Conservation (phyloP, 2,888 invertebrate genomes). For the Drosophila gaucha region DNA sequence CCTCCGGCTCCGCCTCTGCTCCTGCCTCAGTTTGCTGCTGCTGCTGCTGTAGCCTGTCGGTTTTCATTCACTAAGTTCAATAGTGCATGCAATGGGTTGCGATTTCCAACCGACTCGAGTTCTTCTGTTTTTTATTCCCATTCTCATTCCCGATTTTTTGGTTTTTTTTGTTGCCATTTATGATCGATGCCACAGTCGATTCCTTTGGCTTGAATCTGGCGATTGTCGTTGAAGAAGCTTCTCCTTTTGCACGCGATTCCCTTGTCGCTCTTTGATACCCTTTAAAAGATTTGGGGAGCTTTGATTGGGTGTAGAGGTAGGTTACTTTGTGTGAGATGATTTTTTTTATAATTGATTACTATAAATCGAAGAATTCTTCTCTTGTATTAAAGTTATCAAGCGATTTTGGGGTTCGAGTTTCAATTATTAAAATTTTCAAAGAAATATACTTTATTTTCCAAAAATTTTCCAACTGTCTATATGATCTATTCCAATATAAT, state of each 20-base stretch:
- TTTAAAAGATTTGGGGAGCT: not conserved
- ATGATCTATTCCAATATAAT: too few species aligned
- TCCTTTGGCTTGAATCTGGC: slow-evolving; percentile 57
- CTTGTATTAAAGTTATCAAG: too few species aligned
- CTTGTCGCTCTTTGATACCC: slow-evolving; percentile 38
- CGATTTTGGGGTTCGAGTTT: too few species aligned
- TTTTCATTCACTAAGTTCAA: slow-evolving; percentile 78
- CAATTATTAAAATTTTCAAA: too few species aligned
- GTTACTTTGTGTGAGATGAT: not conserved
- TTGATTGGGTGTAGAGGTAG: not conserved
- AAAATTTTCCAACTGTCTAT: too few species aligned
- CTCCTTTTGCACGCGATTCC: slow-evolving; percentile 53
- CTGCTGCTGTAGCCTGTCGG: slow-evolving; percentile 65
- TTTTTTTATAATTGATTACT: too few species aligned
- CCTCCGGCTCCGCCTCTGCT: not conserved
- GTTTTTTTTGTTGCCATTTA: slow-evolving; percentile 46
- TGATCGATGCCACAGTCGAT: slow-evolving; percentile 77
- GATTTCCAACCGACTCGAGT: slow-evolving; percentile 34
- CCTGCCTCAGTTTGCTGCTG: not conserved
- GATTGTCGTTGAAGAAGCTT: slow-evolving; percentile 62
- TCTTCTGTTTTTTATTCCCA: slow-evolving; percentile 32
- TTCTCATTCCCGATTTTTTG: slow-evolving; percentile 32
- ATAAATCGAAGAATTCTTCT: too few species aligned
- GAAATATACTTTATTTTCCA: too few species aligned
- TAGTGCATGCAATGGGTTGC: slow-evolving; percentile 72